A percentile compares a stretch with the other conserved stretches of the same genome.
phyloP scores from a whole-genome alignment of 1,140 invertebrate genomes.

The Marisa cornuarietis region DNA sequence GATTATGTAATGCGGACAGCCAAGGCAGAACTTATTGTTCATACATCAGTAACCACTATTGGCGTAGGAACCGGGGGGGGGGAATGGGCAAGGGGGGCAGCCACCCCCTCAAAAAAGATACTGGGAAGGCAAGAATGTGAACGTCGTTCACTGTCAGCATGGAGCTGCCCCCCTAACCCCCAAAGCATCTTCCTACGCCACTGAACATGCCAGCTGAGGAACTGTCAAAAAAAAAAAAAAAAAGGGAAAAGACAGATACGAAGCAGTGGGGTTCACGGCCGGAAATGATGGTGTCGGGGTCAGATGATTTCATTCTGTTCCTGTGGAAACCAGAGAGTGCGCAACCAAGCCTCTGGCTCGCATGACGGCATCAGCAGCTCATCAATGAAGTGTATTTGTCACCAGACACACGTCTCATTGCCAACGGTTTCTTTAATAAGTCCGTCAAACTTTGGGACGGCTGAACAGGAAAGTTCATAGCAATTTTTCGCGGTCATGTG shows the following conservation, averaged over 20 bases:
- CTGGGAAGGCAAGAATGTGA: too few relatives aligned
- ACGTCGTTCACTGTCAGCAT: too few relatives aligned
- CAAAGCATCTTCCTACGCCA: too few relatives aligned
- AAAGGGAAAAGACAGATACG: constrained; percentile 55
- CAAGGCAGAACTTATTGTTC: constrained; percentile 58
- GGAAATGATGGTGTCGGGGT: constrained; percentile 93
- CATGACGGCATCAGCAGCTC: constrained; percentile 97
- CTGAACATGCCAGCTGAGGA: too few relatives aligned
- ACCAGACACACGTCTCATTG: constrained; percentile 90
- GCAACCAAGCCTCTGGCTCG: constrained; percentile 86
- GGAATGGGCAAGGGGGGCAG: too few relatives aligned
- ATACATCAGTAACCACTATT: constrained; percentile 38
- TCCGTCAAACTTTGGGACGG: constrained; percentile 97
- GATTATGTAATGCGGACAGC: constrained; percentile 92
- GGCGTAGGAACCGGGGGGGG: too few relatives aligned
- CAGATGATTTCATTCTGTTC: constrained; percentile 97
- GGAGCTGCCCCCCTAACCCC: too few relatives aligned
- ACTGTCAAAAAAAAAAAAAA: constrained; percentile 45
- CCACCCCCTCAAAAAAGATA: too few relatives aligned
- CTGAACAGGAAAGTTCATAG: constrained; percentile 77
- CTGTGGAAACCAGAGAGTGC: constrained; percentile 94
- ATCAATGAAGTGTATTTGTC: constrained; percentile 99
- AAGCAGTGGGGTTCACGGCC: constrained; percentile 64
- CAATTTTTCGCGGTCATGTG: constrained; percentile 95
- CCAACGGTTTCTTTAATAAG: constrained; percentile 99